Base-by-base conservation (phyloP, 1,140 invertebrate genomes). In the Heterodera carotae region DNA sequence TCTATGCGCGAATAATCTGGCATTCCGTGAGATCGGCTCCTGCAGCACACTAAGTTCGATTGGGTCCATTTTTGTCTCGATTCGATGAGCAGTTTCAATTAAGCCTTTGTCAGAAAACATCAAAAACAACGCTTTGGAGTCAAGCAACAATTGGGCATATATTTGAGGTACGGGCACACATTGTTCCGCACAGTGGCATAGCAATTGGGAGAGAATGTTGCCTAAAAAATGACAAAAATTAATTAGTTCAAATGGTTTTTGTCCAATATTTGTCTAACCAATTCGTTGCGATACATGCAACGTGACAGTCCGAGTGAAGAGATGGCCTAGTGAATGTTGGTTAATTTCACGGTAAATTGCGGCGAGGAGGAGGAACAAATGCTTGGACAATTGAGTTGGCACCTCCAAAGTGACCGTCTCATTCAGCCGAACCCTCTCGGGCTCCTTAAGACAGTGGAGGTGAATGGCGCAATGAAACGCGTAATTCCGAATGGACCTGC, bases 41-140 rank as follows among this genome's bases (percentile, higher is more conserved):
- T 71, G 39, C 31, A 83, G 25, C 39, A 83, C 33, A 27, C 60
- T 81, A 22, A 76, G 27, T 33, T 83, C 83, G 18, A 83, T 60
- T 43, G 83, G 78, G 71, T 83, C 82, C 33, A 83, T 77, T 71
- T 83, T 83, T 8, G 69, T n/a, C 68, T 77, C 67, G n/a, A 83
- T 33, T 25, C 59, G 36, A 27, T 83, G 62, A 4, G 48, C 60
- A 56, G 71, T 70, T 34, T 84, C 78, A 39, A 83, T 43, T 59
- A 83, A 84, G n/a, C 59, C 56, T 62, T 69, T 75, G 60, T 80
- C 62, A 18, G 82, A 73, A 60, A 83, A 83, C 82, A 83, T 83
- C 29, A 68, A 75, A 64, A 82, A 79, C n/a, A 83, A 33, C 10
- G 73, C 56, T 76, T 73, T 80, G 60, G 59, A 68, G 60, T 83